Conservation (phyloP, 1,140 invertebrate species). For the Aphidius ervi region DNA sequence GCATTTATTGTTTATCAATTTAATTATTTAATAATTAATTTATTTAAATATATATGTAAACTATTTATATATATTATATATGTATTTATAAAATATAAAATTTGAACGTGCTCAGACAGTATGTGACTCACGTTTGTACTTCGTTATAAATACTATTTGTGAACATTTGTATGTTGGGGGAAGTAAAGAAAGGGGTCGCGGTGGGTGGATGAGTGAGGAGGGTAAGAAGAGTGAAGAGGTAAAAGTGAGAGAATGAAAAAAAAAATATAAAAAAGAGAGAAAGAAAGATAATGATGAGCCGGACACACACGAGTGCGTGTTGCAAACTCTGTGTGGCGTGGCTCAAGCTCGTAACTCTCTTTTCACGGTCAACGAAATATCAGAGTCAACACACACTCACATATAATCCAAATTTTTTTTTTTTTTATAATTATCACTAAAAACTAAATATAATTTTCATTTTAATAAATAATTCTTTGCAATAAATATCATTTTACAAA, state of each 20-base stretch:
- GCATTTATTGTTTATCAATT: too few relatives aligned
- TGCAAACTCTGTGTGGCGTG: constrained; percentile 4
- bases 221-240: too few relatives aligned
- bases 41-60: too few relatives aligned
- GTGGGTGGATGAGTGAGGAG: too few relatives aligned
- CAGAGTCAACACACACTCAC: constrained; percentile 3
- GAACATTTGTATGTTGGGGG: constrained; percentile 16
- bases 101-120: constrained; percentile 27
- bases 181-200: neutral
- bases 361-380: constrained; percentile 24
- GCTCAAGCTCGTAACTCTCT: constrained; percentile 20
- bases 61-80: neutral
- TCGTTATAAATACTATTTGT: constrained; percentile 27
- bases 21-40: too few relatives aligned
- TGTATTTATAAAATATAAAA: neutral
- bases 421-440: too few relatives aligned
- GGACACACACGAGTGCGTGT: constrained; percentile 4
- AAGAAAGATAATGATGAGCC: neutral
- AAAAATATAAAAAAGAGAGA: neutral
- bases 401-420: too few relatives aligned
- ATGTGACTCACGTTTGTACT: constrained; percentile 23
- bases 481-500: too few relatives aligned
- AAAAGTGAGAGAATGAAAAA: too few relatives aligned
- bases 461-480: neutral
- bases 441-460: neutral